A percentile compares a stretch with the other conserved stretches of the same genome.
phyloP scores from a whole-genome alignment of 2,797 vertebrate genomes.

The Anguilla pacifica region DNA sequence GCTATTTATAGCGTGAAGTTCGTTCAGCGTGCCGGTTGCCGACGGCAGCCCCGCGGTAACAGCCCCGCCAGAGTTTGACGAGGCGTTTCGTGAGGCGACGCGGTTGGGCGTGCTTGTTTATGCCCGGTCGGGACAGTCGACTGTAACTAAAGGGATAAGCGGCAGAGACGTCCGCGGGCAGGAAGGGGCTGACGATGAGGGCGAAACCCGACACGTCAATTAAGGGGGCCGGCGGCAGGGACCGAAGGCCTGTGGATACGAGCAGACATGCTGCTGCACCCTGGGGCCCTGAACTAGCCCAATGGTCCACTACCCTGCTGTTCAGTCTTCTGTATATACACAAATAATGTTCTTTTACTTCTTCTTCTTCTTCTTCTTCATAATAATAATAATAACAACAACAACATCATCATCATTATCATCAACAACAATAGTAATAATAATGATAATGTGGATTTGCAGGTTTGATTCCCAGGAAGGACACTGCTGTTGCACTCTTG shows the following conservation, averaged over 20 bases:
- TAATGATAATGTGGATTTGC: too few species aligned
- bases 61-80: background rate
- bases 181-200: background rate
- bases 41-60: background rate
- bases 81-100: background rate
- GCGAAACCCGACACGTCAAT: slow-evolving; percentile 11
- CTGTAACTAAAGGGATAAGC: background rate
- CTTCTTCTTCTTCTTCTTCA: too few species aligned
- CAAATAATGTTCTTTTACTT: too few species aligned
- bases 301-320: too few species aligned
- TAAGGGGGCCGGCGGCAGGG: background rate
- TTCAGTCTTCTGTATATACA: too few species aligned
- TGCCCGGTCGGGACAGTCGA: background rate
- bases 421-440: too few species aligned
- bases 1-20: background rate
- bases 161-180: background rate
- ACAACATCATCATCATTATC: too few species aligned
- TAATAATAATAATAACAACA: too few species aligned
- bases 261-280: background rate
- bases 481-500: too few species aligned
- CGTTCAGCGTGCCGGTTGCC: background rate
- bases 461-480: too few species aligned
- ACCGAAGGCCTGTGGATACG: background rate
- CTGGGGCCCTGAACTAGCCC: background rate
- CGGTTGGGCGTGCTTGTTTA: background rate